Percentiles rank a stretch among this genome's conserved stretches.
phyloP scores from a whole-genome alignment of 2,888 invertebrate species.

The Leucophenga maculata region DNA sequence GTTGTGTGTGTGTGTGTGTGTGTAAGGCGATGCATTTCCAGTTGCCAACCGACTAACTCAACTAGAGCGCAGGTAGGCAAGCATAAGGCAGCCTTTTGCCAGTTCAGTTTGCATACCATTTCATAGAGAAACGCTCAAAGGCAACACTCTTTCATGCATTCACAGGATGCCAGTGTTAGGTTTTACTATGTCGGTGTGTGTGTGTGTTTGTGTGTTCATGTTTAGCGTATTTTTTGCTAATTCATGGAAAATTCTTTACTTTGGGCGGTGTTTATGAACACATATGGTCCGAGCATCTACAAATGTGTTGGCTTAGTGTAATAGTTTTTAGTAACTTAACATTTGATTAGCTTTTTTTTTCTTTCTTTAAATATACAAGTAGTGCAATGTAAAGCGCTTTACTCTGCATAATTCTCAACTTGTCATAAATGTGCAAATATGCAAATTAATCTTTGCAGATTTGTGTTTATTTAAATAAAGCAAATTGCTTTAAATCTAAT shows the following conservation, averaged over 20 bases:
- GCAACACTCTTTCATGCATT: slow-evolving; percentile 31
- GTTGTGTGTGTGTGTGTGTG: slow-evolving; percentile 36
- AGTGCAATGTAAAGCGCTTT: too few species aligned
- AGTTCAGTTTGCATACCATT: slow-evolving; percentile 41
- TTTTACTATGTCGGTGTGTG: too few species aligned
- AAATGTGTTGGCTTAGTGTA: too few species aligned
- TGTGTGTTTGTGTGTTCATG: not conserved
- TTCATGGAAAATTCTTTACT: slow-evolving; percentile 33
- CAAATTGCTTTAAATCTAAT: slow-evolving; percentile 49
- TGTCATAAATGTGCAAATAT: not conserved
- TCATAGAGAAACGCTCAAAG: slow-evolving; percentile 37
- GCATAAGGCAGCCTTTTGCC: slow-evolving; percentile 34
- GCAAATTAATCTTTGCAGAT: slow-evolving; percentile 22
- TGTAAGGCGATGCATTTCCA: slow-evolving; percentile 24
- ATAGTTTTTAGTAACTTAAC: too few species aligned
- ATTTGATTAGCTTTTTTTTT: too few species aligned
- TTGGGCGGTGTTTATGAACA: not conserved
- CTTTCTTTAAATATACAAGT: too few species aligned
- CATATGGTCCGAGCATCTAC: too few species aligned
- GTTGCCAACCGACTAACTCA: not conserved
- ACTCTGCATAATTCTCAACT: too few species aligned
- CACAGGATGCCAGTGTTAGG: not conserved
- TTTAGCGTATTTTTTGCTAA: slow-evolving; percentile 33
- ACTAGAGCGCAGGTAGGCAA: not conserved
- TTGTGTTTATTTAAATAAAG: slow-evolving; percentile 38